Evolutionary conservation across 2,113 vertebrate species (phyloP).

Genomic region (Passer montanus): DNA sequence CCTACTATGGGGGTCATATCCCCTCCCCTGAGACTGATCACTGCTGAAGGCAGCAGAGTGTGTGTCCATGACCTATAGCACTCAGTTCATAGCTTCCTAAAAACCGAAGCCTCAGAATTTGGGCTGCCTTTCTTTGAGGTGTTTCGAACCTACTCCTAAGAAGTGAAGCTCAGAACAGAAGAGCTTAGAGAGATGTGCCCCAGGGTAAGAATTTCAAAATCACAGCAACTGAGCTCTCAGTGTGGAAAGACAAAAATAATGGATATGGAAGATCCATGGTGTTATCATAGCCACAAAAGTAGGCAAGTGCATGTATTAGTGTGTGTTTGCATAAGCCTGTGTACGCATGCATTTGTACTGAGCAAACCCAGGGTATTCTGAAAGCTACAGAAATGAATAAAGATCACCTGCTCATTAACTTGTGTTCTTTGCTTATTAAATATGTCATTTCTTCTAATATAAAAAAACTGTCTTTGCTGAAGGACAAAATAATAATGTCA

Average conservation of each 20-base stretch:
- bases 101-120: neutral
- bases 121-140: neutral
- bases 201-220: constrained; percentile 42
- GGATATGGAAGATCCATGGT: neutral
- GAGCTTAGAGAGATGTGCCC: neutral
- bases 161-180: neutral
- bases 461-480: neutral
- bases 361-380: neutral
- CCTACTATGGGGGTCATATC: neutral
- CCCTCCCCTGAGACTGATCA: neutral
- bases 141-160: neutral
- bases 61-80: neutral
- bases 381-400: neutral
- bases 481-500: constrained; percentile 1
- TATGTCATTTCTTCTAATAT: neutral
- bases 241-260: neutral
- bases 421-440: constrained; percentile 6
- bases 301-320: neutral
- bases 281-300: neutral
- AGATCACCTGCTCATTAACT: neutral
- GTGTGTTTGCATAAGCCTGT: neutral
- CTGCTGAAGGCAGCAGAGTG: neutral
- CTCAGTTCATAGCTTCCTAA: neutral
- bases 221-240: neutral
- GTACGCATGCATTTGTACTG: neutral